Evolutionary conservation across 1,140 invertebrate species (phyloP).

Genomic region (Linepithema humile): DNA sequence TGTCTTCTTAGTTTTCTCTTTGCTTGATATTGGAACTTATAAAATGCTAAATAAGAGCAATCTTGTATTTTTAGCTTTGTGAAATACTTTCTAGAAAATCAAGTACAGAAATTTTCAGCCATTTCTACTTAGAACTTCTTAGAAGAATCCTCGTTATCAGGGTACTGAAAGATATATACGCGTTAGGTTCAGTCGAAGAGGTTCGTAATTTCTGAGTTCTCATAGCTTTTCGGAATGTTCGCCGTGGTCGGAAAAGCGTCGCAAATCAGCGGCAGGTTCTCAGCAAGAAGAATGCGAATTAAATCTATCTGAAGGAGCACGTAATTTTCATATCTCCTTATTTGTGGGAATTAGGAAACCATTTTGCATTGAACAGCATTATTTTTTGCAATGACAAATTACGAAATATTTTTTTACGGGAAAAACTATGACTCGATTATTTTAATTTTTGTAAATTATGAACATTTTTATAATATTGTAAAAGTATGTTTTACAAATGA

Average conservation of each 20-base stretch:
- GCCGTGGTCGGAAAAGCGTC: slow-evolving; percentile 17
- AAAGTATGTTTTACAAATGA: neutral
- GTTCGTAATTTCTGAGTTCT: slow-evolving; percentile 32
- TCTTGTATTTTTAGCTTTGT: slow-evolving; percentile 9
- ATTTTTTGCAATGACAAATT: neutral
- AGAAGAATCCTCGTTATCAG: slow-evolving; percentile 11
- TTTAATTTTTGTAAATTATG: neutral
- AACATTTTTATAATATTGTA: neutral
- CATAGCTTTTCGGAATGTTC: slow-evolving; percentile 55
- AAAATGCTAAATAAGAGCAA: neutral
- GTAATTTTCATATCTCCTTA: neutral
- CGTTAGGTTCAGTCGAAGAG: slow-evolving; percentile 34
- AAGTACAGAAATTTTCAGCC: slow-evolving; percentile 17
- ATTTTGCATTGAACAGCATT: neutral
- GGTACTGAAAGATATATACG: slow-evolving; percentile 33
- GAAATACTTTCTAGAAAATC: slow-evolving; percentile 1
- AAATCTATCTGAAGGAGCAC: slow-evolving; percentile 50
- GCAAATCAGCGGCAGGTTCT: slow-evolving; percentile 32
- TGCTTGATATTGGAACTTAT: neutral
- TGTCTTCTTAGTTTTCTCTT: neutral
- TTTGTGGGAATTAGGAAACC: slow-evolving; percentile 9
- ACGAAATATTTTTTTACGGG: neutral
- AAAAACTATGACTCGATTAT: neutral
- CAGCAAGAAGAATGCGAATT: slow-evolving; percentile 49
- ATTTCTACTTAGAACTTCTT: neutral